These are phyloP conservation scores for Microctonus aethiopoides DNA, from an alignment of 2,888 invertebrate genomes.

Conservation along the genomic window DNA sequence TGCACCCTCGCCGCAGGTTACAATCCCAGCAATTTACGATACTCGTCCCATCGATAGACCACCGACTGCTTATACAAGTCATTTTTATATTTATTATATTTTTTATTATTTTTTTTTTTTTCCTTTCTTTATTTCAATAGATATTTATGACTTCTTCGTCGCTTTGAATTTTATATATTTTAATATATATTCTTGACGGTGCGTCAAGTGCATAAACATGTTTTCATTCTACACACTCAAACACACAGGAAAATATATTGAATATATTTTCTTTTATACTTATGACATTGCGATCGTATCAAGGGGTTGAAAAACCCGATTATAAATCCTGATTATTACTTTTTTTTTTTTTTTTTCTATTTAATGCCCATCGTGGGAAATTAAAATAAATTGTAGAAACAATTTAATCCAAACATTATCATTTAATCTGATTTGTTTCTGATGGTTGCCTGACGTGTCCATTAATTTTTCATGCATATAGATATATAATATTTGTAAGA, in stretches of 20 bases:
- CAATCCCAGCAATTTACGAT: constrained; percentile 45
- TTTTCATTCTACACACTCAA: background rate
- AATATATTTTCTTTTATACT: background rate
- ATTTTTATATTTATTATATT: constrained; percentile 27
- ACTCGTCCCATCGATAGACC: constrained; percentile 40
- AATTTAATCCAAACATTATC: background rate
- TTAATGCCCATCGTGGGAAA: background rate
- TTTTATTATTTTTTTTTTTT: constrained; percentile 27
- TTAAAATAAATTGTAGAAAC: background rate
- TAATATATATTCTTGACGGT: constrained; percentile 1
- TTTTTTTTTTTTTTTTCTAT: too few species aligned
- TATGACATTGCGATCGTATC: background rate
- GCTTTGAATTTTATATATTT: background rate
- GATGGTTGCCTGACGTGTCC: background rate
- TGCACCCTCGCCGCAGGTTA: constrained; percentile 38
- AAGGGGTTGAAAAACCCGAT: background rate
- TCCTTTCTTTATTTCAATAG: constrained; percentile 32
- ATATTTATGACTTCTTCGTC: constrained; percentile 42
- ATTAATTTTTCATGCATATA: constrained; percentile 12
- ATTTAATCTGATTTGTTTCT: constrained; percentile 4
- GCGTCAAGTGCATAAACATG: background rate
- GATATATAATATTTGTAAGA: background rate
- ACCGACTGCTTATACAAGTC: constrained; percentile 36
- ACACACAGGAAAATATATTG: background rate
- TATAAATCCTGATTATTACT: background rate